Evolutionary conservation across 2,113 vertebrate species (phyloP), one percentile per base, ranked within the genome.

Genomic region (Actinemys pallida): DNA sequence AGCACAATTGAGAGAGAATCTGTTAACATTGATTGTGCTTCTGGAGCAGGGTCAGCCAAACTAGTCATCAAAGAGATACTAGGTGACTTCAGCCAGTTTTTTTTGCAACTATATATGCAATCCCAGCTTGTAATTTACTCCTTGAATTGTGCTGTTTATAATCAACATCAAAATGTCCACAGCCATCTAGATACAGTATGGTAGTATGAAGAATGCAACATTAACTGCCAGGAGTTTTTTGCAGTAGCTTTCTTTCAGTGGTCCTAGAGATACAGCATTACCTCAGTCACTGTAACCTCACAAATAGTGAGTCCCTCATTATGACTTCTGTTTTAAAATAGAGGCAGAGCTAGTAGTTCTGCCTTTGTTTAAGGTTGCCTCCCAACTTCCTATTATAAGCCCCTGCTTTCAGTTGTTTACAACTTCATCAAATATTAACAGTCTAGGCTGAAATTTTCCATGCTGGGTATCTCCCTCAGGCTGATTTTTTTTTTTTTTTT

Each of bases 361-460:
- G 31, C 62, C 31, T 65, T 31, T n/a, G 62, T 65, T 65, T 35
- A 65, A 35, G 7, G 4, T n/a, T 65, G 62, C 62, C 31, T 65
- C 7, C 31, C 16, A 65, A 25, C 62, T 65, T 65, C 62, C 31
- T 31, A 4, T 65, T 65, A 65, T 42, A 25, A 24, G 22, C 5
- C n/a, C 79, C 52, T 90, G 54, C 85, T 91, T 93, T 96, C 88
- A 90, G 90, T 87, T 81, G 49, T 53, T 53, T 92, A 17, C 90
- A 86, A 78, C 8, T 27, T 62, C 86, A 57, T 84, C 86, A 96
- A 94, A 10, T 12, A 4, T 94, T 79, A 90, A 95, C 75, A 65
- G 50, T 81, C 96, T 88, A 85, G 19, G 75, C 27, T 59, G 35
- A 93, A 95, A 87, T 83, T 91, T 91, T 92, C 39, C 35, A n/a